These are phyloP conservation scores for Homarus americanus DNA, from an alignment of 1,140 invertebrate genomes.

Conservation along the genomic window DNA sequence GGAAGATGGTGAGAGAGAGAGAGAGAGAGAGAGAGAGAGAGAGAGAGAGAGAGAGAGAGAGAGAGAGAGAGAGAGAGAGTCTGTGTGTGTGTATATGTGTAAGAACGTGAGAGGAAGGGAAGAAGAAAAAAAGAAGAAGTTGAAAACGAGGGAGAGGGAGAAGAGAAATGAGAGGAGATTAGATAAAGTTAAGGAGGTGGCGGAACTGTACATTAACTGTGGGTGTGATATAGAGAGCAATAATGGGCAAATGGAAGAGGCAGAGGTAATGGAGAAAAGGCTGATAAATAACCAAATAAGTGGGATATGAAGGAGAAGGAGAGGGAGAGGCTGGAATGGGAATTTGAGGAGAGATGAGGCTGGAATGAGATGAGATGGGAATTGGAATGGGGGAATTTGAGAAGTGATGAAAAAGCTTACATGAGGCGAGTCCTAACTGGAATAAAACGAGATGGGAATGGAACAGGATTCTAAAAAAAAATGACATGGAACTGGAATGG, in stretches of 20 bases:
- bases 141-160: not conserved
- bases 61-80: not conserved
- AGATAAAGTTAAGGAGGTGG: not conserved
- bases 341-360: too few relatives aligned
- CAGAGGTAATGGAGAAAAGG: constrained; percentile 9
- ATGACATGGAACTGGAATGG: not conserved
- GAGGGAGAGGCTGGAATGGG: not conserved
- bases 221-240: not conserved
- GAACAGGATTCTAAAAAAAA: too few relatives aligned
- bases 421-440: too few relatives aligned
- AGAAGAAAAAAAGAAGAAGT: not conserved
- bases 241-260: constrained; percentile 13
- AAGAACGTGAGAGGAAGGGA: not conserved
- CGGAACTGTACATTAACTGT: not conserved
- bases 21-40: not conserved
- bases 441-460: too few relatives aligned
- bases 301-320: not conserved
- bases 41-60: not conserved
- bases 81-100: not conserved
- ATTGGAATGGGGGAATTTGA: too few relatives aligned
- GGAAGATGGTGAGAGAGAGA: not conserved
- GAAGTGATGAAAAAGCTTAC: too few relatives aligned
- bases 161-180: not conserved
- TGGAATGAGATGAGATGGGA: too few relatives aligned
- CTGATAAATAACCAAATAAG: not conserved